Conservation (phyloP, 2,797 vertebrate genomes). For the Parotocinclus haroldoi region DNA sequence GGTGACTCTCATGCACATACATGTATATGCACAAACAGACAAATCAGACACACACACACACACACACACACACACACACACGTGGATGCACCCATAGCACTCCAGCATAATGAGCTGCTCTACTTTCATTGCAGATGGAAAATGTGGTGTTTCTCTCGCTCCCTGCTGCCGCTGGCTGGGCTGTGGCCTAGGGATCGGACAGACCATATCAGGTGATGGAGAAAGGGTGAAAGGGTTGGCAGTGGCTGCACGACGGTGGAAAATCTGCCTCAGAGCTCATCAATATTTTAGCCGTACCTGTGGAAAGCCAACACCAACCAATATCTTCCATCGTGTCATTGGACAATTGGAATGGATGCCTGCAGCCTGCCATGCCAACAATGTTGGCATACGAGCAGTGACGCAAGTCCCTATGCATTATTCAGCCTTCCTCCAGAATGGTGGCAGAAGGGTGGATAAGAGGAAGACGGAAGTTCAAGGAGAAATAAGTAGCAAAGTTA, state of each 20-base stretch:
- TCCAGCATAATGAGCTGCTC: slow-evolving; percentile 74
- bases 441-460: slow-evolving; percentile 1
- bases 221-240: slow-evolving; percentile 65
- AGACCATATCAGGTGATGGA: slow-evolving; percentile 70
- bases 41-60: slow-evolving; percentile 58
- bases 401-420: slow-evolving; percentile 79
- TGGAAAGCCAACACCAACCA: slow-evolving; percentile 84
- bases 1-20: too few relatives aligned
- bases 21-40: background rate
- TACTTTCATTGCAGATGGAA: slow-evolving; percentile 79
- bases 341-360: slow-evolving; percentile 80
- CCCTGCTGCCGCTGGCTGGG: slow-evolving; percentile 38
- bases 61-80: slow-evolving; percentile 54
- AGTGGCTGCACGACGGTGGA: slow-evolving; percentile 80
- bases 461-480: slow-evolving; percentile 3
- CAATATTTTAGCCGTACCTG: slow-evolving; percentile 87
- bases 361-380: slow-evolving; percentile 79
- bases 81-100: slow-evolving; percentile 68
- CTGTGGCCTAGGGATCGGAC: slow-evolving; percentile 35
- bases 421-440: slow-evolving; percentile 67
- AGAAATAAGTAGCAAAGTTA: too few relatives aligned
- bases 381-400: slow-evolving; percentile 75
- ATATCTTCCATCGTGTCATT: slow-evolving; percentile 87
- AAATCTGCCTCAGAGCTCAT: slow-evolving; percentile 87
- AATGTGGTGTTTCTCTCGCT: slow-evolving; percentile 60